phyloP scores from a whole-genome alignment of 2,888 invertebrate species.

The Steinernema scapterisci region DNA sequence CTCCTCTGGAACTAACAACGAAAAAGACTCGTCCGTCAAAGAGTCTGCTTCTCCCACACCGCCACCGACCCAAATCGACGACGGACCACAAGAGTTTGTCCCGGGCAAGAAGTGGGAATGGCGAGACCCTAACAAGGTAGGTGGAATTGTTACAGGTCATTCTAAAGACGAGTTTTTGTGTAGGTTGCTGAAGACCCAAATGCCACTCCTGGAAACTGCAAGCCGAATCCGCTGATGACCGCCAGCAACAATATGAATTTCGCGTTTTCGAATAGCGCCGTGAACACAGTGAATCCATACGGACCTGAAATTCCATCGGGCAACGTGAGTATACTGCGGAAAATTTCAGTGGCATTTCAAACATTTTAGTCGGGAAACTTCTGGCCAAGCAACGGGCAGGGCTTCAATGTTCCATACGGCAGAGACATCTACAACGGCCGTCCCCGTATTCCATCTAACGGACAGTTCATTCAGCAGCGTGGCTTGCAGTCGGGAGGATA shows the following conservation, averaged over 20 bases:
- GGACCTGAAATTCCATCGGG: neutral
- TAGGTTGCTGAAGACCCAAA: conserved; percentile 47
- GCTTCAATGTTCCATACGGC: neutral
- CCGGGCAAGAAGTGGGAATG: conserved; percentile 60
- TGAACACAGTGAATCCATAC: conserved; percentile 24
- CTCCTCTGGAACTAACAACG: conserved; percentile 7
- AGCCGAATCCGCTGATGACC: conserved; percentile 42
- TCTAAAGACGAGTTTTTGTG: neutral
- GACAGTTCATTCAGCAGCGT: conserved; percentile 4
- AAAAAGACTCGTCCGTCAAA: conserved; percentile 7
- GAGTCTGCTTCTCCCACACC: conserved; percentile 18
- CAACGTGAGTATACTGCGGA: neutral
- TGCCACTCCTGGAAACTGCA: conserved; percentile 47
- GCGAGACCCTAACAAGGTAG: conserved; percentile 53
- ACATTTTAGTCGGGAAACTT: neutral
- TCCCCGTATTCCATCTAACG: neutral
- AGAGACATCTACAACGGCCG: conserved; percentile 5
- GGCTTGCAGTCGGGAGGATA: neutral
- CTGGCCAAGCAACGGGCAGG: conserved; percentile 7
- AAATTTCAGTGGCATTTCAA: neutral
- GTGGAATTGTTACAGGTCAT: neutral
- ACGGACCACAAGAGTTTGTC: conserved; percentile 53
- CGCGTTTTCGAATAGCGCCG: conserved; percentile 19
- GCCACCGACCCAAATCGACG: conserved; percentile 33
- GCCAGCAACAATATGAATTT: conserved; percentile 27